These are phyloP conservation scores for Bellardia pandia DNA, from an alignment of 2,888 invertebrate genomes.

Conservation along the genomic window DNA sequence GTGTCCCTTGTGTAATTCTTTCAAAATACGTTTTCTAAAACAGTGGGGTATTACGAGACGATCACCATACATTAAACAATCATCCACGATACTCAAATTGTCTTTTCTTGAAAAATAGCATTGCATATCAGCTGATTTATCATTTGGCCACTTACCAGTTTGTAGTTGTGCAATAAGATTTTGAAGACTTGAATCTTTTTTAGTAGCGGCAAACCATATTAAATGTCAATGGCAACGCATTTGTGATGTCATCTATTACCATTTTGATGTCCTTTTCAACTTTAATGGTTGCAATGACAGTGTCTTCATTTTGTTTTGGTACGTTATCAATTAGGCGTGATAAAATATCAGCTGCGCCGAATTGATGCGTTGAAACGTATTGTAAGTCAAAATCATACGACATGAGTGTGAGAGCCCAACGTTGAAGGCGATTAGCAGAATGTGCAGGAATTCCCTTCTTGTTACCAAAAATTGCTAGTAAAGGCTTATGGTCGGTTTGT, in stretches of 20 bases:
- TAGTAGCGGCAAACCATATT: constrained; percentile 40
- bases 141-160: constrained; percentile 55
- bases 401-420: constrained; percentile 11
- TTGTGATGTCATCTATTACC: background rate
- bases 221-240: constrained; percentile 35
- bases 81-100: constrained; percentile 15
- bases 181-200: constrained; percentile 38
- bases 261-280: constrained; percentile 19
- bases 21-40: constrained; percentile 43
- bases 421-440: constrained; percentile 37
- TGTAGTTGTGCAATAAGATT: background rate
- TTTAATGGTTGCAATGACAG: constrained; percentile 16
- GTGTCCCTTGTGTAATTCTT: constrained; percentile 50
- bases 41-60: constrained; percentile 29
- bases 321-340: constrained; percentile 19
- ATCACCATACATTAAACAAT: constrained; percentile 31
- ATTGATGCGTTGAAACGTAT: constrained; percentile 34
- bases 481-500: constrained; percentile 43
- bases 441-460: constrained; percentile 75
- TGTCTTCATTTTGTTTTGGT: constrained; percentile 35
- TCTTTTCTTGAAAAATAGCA: constrained; percentile 41
- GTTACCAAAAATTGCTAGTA: constrained; percentile 55
- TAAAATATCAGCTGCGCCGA: constrained; percentile 46
- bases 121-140: constrained; percentile 1
- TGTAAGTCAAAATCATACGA: constrained; percentile 12